Evolutionary conservation across 2,888 invertebrate genomes (phyloP).

Genomic region (Eilema griseolum): DNA sequence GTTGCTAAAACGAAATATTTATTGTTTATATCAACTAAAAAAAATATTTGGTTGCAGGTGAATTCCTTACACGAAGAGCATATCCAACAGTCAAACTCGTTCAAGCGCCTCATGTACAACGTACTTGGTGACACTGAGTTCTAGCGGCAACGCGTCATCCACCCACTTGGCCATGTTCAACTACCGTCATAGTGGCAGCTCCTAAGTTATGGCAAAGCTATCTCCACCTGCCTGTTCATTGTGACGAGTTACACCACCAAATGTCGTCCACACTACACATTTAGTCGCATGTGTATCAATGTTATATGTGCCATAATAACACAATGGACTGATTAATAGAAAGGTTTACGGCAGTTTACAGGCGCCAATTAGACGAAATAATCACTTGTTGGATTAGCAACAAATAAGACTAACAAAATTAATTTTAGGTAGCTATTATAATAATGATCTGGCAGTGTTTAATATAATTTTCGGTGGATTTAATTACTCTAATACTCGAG

Average conservation of each 20-base stretch:
- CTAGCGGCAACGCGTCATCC: conserved; percentile 60
- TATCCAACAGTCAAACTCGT: conserved; percentile 96
- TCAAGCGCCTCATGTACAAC: conserved; percentile 97
- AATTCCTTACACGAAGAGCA: conserved; percentile 91
- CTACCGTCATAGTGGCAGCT: conserved; percentile 46
- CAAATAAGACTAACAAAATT: conserved; percentile 82
- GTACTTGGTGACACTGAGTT: conserved; percentile 93
- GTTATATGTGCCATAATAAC: conserved; percentile 36
- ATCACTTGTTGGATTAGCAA: conserved; percentile 72
- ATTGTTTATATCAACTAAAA: neutral
- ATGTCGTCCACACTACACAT: conserved; percentile 39
- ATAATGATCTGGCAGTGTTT: conserved; percentile 80
- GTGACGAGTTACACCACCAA: conserved; percentile 23
- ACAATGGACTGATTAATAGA: conserved; percentile 58
- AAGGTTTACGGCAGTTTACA: conserved; percentile 61
- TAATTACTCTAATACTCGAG: conserved; percentile 86
- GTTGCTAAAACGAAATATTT: neutral
- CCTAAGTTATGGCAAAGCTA: conserved; percentile 49
- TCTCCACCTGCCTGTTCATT: conserved; percentile 23
- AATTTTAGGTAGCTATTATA: conserved; percentile 77
- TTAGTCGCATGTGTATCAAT: conserved; percentile 29
- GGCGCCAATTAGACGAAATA: conserved; percentile 61
- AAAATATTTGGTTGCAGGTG: conserved; percentile 81
- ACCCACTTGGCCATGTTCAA: conserved; percentile 25
- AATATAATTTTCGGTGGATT: conserved; percentile 83